Base-by-base conservation (phyloP, 2,797 vertebrate species). In the Enteromius mattozi region DNA sequence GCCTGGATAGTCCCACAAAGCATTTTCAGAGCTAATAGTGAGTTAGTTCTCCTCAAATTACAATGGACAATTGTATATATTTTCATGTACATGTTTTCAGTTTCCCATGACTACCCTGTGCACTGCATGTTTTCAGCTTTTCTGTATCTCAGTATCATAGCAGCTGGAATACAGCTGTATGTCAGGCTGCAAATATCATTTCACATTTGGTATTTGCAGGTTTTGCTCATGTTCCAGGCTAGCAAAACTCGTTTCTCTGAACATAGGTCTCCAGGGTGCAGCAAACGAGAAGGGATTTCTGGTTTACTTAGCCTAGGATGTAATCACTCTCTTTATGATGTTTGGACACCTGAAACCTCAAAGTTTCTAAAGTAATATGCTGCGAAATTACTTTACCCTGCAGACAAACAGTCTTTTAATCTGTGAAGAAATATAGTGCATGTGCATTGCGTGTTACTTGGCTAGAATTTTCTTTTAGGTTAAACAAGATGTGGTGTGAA, bases 221-320 rank as follows among this genome's bases (percentile, higher is more conserved):
- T 68, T 87, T 90, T 85, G 42, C 75, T 81, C 87, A 45, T 16
- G 84, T 83, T 88, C 88, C 86, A 90, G 80, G 87, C 89, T 78
- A 80, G 80, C 14, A 47, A 69, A 78, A 70, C 16, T 69, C 6
- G 16, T 27, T 70, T 35, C n/a, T 70, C 65, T 30, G 70, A 76
- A 78, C 68, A 63, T 10, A 4, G 56, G 47, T 90, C 90, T 90
- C 92, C 76, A 74, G 83, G 78, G 92, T 90, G 88, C 89, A 77
- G 90, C 91, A 91, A 92, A 82, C 24, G 10, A 51, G 88, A 90
- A 88, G 33, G 2, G 49, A 89, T 65, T 82, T 83, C 74, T 70
- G 49, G 49, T 16, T 81, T 71, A 51, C 56, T 75, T 70, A 78
- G 82, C 45, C 78, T 66, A 80, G 79, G 83, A 85, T 72, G 78